Percentiles rank a stretch among this genome's conserved stretches.
These are phyloP conservation scores for Lutraria lutraria DNA, from an alignment of 2,888 invertebrate genomes.

Conservation along the genomic window DNA sequence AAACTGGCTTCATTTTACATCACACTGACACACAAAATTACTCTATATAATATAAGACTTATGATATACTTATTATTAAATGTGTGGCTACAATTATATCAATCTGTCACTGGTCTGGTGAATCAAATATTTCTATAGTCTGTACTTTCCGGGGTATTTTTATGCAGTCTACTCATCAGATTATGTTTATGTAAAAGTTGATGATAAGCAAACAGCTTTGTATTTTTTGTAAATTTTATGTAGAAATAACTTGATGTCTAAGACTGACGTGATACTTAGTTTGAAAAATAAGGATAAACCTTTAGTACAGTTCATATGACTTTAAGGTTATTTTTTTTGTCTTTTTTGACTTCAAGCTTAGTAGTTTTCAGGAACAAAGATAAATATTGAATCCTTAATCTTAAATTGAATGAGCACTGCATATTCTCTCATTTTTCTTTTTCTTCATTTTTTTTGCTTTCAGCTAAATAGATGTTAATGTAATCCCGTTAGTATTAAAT, in stretches of 20 bases:
- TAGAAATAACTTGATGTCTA: constrained; percentile 4
- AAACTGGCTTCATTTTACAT: background rate
- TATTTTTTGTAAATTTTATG: background rate
- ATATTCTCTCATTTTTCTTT: background rate
- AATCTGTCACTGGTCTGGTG: background rate
- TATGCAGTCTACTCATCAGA: constrained; percentile 1
- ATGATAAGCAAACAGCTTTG: constrained; percentile 15
- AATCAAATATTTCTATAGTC: background rate
- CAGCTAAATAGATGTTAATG: background rate
- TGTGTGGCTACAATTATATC: background rate
- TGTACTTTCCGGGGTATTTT: background rate
- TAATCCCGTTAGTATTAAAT: background rate
- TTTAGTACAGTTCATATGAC: background rate
- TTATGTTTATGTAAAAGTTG: constrained; percentile 7
- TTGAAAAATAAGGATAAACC: background rate
- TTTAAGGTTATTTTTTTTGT: background rate
- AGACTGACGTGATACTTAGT: constrained; percentile 9
- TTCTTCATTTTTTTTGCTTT: background rate
- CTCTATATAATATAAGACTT: too few relatives aligned
- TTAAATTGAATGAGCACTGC: too few relatives aligned
- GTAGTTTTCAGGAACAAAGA: background rate
- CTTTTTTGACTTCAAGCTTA: background rate
- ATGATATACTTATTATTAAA: too few relatives aligned
- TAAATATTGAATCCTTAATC: too few relatives aligned
- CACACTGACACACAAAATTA: background rate